These are phyloP conservation scores for Cynopterus sphinx DNA, from an alignment of 2,797 vertebrate species.

Conservation along the genomic window DNA sequence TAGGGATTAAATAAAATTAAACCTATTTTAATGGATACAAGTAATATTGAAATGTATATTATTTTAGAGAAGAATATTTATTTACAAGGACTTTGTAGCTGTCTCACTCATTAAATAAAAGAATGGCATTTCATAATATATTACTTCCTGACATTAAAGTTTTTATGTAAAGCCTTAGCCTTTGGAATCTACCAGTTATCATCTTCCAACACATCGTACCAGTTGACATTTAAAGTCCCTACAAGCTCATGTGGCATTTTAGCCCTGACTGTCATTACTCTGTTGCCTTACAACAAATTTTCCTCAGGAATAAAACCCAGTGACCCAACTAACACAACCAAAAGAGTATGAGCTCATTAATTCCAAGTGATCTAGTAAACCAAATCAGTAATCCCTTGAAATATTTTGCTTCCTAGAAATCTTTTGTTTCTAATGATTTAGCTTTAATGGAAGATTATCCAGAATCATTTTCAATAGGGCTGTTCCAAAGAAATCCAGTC, in stretches of 20 bases:
- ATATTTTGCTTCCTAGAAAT: slow-evolving; percentile 25
- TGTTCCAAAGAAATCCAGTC: background rate
- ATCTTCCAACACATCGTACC: background rate
- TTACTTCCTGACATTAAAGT: background rate
- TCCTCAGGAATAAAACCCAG: slow-evolving; percentile 38
- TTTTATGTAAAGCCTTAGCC: slow-evolving; percentile 14
- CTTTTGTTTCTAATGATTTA: slow-evolving; percentile 43
- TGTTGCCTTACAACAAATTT: slow-evolving; percentile 13
- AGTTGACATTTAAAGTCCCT: slow-evolving; percentile 57
- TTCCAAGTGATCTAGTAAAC: slow-evolving; percentile 33
- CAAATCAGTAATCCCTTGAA: background rate
- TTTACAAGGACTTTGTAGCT: slow-evolving; percentile 32
- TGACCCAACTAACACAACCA: slow-evolving; percentile 48
- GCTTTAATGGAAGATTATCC: slow-evolving; percentile 1
- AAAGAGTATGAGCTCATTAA: slow-evolving; percentile 24
- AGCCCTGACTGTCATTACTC: background rate
- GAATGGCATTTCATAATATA: slow-evolving; percentile 12
- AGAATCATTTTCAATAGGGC: background rate
- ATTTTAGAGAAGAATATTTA: background rate
- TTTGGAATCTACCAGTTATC: slow-evolving; percentile 34
- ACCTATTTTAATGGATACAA: background rate
- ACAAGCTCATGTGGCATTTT: background rate
- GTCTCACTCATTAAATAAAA: background rate
- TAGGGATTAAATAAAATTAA: background rate
- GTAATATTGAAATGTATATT: slow-evolving; percentile 13